These are phyloP conservation scores for Calliopsis andreniformis DNA, from an alignment of 1,140 invertebrate genomes.

Conservation along the genomic window DNA sequence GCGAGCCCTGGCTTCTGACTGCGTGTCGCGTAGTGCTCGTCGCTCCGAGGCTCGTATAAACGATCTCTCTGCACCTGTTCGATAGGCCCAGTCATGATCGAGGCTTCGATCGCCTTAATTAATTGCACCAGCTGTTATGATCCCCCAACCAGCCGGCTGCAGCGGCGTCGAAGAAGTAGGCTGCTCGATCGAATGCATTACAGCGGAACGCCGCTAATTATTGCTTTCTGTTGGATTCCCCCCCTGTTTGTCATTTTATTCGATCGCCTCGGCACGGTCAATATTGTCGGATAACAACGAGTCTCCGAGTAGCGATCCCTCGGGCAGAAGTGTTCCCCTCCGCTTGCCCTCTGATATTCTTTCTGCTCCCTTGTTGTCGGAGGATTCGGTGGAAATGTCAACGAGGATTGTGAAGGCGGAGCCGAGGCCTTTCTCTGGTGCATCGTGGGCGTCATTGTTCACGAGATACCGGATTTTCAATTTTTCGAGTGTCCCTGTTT, in stretches of 20 bases:
- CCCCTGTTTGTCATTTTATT: neutral
- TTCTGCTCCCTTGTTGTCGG: too few relatives aligned
- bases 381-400: neutral
- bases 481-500: neutral
- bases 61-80: neutral
- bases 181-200: neutral
- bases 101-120: constrained; percentile 40
- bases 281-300: neutral
- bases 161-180: constrained; percentile 16
- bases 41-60: neutral
- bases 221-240: neutral
- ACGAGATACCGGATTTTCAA: neutral
- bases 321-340: neutral
- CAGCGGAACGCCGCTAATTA: too few relatives aligned
- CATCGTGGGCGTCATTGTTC: neutral
- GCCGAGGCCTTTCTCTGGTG: neutral
- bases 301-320: neutral
- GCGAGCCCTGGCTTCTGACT: neutral
- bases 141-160: neutral
- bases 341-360: neutral
- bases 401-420: neutral
- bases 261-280: neutral
- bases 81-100: neutral
- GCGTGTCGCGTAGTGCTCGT: neutral
- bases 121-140: constrained; percentile 15